phyloP scores from a whole-genome alignment of 2,113 vertebrate genomes.

The Arothron firmamentum region DNA sequence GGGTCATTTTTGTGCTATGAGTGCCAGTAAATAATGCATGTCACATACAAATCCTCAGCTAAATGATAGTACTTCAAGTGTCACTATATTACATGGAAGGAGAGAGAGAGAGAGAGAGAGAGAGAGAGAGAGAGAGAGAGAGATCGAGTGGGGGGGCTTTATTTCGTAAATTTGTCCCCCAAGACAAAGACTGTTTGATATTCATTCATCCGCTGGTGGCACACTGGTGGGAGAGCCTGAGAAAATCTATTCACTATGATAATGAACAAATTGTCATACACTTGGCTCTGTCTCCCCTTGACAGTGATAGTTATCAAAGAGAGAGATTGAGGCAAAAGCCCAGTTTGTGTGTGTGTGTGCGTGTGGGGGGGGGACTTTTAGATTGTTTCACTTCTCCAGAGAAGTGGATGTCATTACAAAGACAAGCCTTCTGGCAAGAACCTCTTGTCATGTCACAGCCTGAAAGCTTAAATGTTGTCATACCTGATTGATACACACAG shows the following conservation, averaged over 20 bases:
- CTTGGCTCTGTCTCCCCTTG: slow-evolving; percentile 75
- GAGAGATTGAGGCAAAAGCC: slow-evolving; percentile 63
- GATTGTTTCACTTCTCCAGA: slow-evolving; percentile 69
- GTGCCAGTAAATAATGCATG: not conserved
- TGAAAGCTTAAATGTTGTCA: slow-evolving; percentile 76
- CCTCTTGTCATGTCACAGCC: slow-evolving; percentile 74
- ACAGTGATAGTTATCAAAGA: slow-evolving; percentile 79
- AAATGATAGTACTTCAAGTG: slow-evolving; percentile 74
- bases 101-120: slow-evolving; percentile 20
- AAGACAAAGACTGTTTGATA: slow-evolving; percentile 80
- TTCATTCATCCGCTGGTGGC: slow-evolving; percentile 78
- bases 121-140: too few relatives aligned
- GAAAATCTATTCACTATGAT: slow-evolving; percentile 79
- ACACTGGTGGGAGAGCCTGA: slow-evolving; percentile 74
- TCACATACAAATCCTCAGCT: slow-evolving; percentile 16
- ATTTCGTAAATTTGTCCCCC: slow-evolving; percentile 78
- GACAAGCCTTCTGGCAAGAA: slow-evolving; percentile 77
- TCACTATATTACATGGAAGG: slow-evolving; percentile 56
- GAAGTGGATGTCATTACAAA: slow-evolving; percentile 82
- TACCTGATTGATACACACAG: slow-evolving; percentile 77
- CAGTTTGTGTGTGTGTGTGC: slow-evolving; percentile 16
- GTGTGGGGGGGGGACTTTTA: slow-evolving; percentile 52
- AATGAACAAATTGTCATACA: slow-evolving; percentile 78
- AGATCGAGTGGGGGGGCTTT: slow-evolving; percentile 66
- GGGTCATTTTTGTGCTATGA: too few relatives aligned